These are phyloP conservation scores for Paracentrotus lividus DNA, from an alignment of 53 echinoderm and acorn worm genomes.

Conservation along the genomic window DNA sequence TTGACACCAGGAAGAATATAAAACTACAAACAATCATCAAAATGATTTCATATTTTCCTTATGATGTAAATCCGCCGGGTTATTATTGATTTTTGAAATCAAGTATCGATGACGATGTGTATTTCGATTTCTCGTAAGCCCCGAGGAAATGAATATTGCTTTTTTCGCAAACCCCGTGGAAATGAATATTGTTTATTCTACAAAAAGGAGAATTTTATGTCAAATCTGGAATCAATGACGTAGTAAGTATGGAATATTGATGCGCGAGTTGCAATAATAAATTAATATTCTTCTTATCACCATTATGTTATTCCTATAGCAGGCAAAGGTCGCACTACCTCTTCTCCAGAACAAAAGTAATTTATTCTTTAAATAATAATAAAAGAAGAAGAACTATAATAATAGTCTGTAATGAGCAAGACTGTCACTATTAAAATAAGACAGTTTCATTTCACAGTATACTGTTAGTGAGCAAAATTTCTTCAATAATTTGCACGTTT, in stretches of 20 bases:
- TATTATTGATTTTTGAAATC: constrained; percentile 37
- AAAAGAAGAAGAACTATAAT: too few species aligned
- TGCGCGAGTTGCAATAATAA: not conserved
- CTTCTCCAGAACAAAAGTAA: too few species aligned
- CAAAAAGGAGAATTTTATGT: not conserved
- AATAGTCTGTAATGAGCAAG: too few species aligned
- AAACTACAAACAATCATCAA: not conserved
- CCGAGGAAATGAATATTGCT: not conserved
- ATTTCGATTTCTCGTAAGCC: not conserved
- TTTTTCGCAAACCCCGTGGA: not conserved
- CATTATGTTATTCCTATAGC: not conserved
- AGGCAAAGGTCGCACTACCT: too few species aligned
- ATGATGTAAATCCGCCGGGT: not conserved
- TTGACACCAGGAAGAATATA: constrained; percentile 6
- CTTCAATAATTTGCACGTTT: too few species aligned
- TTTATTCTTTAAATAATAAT: too few species aligned
- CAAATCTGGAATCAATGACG: not conserved
- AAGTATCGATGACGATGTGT: constrained; percentile 19
- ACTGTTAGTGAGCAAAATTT: too few species aligned
- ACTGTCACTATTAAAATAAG: too few species aligned
- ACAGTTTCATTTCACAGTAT: too few species aligned
- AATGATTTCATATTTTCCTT: constrained; percentile 38
- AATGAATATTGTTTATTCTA: not conserved
- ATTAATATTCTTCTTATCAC: not conserved
- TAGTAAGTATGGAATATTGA: not conserved